Percentiles rank a stretch among this genome's conserved stretches.
These are phyloP conservation scores for Melanerpes aurifrons DNA, from an alignment of 2,113 vertebrate genomes.

Conservation along the genomic window DNA sequence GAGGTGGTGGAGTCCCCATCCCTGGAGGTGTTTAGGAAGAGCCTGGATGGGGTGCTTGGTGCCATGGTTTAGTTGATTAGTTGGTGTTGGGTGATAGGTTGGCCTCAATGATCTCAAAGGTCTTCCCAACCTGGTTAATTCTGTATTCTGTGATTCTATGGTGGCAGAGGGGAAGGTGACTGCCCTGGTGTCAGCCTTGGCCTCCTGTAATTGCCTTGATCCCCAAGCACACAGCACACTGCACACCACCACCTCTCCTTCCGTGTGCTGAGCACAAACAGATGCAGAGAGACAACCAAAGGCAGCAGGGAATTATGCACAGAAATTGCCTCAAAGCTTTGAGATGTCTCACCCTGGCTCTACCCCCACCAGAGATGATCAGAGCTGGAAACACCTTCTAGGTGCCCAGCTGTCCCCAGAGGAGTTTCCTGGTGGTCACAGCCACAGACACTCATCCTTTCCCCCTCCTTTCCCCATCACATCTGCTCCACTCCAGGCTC, in stretches of 20 bases:
- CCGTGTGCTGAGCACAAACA: not conserved
- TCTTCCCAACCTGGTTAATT: too few species aligned
- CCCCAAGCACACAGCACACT: fast-evolving
- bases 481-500: not conserved
- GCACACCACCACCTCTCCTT: fast-evolving
- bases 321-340: not conserved
- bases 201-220: not conserved
- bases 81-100: too few species aligned
- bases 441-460: not conserved
- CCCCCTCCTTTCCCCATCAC: not conserved
- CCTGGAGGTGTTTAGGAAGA: too few species aligned
- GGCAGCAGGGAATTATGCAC: not conserved
- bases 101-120: too few species aligned
- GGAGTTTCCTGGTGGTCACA: not conserved
- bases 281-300: not conserved
- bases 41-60: too few species aligned
- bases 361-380: not conserved
- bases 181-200: not conserved
- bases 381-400: not conserved
- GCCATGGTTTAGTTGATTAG: too few species aligned
- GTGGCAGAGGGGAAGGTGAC: not conserved
- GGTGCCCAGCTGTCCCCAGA: not conserved
- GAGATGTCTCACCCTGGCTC: not conserved
- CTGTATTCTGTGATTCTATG: too few species aligned
- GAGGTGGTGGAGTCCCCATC: too few species aligned